Evolutionary conservation across 2,113 vertebrate species (phyloP), one percentile per base, ranked within the genome.

Genomic region (Chlamydotis undulata): DNA sequence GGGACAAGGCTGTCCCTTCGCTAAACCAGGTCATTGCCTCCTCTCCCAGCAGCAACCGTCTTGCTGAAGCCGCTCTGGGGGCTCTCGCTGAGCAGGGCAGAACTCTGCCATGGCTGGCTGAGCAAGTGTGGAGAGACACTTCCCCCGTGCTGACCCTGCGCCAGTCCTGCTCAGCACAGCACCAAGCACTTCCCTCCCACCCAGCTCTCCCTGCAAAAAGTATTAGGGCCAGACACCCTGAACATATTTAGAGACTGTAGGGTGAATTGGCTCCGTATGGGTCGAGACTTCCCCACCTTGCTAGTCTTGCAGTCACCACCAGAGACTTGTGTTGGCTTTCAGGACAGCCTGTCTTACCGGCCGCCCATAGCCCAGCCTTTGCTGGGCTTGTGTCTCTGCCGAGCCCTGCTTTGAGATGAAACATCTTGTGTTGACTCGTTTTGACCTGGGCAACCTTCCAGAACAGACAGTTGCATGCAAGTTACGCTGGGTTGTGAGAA

Each of bases 81-180:
- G 41, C 59, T 45, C 65, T 37, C 0, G 2, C 33, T 39, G 33
- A n/a, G 19, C 76, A 24, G 63, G 7, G 23, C 35, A 29, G 70
- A 21, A 25, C 37, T 59, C n/a, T 49, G 35, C 63, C 7, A 1
- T 22, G 56, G 33, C 5, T 24, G 21, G 24, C 45, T 24, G 59
- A 71, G 52, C 59, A 33, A 43, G 43, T 2, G 28, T 19, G n/a
- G 63, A 43, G 49, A 45, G 29, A 21, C 7, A 3, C 10, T 52
- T 9, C 21, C 21, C 13, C 22, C 0, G 2, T 29, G 43, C 49
- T 75, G 41, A 52, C 78, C 57, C 64, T 2, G 0, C 0, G 1
- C 39, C 49, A 60, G 31, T 89, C 45, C 29, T 43, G 15, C 70
- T 41, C 33, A 4, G 75, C 60, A 9, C 52, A 29, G 59, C 64